These are phyloP conservation scores for Bursaphelenchus okinawaensis DNA, from an alignment of 2,888 invertebrate genomes.

Conservation along the genomic window DNA sequence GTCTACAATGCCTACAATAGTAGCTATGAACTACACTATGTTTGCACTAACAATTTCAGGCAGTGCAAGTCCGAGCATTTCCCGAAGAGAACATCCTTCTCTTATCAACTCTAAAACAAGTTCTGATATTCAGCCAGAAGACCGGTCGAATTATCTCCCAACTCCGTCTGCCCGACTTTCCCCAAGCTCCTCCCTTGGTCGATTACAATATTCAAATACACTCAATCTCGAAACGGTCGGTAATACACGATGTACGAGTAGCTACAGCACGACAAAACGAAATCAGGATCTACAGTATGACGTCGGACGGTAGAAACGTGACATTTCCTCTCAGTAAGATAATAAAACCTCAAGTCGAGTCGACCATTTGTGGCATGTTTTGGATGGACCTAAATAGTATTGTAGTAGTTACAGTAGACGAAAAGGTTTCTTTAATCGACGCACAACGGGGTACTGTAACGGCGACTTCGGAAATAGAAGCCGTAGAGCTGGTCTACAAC, in stretches of 20 bases:
- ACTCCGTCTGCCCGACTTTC: slow-evolving; percentile 35
- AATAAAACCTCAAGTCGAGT: background rate
- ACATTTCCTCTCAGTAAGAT: background rate
- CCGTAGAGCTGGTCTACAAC: slow-evolving; percentile 59
- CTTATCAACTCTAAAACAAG: slow-evolving; percentile 42
- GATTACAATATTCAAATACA: slow-evolving; percentile 60
- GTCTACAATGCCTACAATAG: too few species aligned
- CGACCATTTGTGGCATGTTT: slow-evolving; percentile 58
- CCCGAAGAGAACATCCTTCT: slow-evolving; percentile 36
- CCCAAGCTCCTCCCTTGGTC: slow-evolving; percentile 78
- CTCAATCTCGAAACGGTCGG: background rate
- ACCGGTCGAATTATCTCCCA: background rate
- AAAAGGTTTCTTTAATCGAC: slow-evolving; percentile 80
- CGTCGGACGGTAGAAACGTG: slow-evolving; percentile 61
- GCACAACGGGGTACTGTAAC: slow-evolving; percentile 57
- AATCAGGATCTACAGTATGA: slow-evolving; percentile 17
- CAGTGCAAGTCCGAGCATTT: slow-evolving; percentile 35
- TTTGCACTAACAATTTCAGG: slow-evolving; percentile 16
- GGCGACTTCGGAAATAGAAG: background rate
- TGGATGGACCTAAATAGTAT: slow-evolving; percentile 25
- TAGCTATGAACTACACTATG: too few species aligned
- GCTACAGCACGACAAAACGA: slow-evolving; percentile 26
- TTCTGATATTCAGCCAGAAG: slow-evolving; percentile 18
- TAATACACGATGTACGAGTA: slow-evolving; percentile 17
- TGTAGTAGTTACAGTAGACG: slow-evolving; percentile 67